Evolutionary conservation across 1,140 invertebrate species (phyloP), one percentile per base, ranked within the genome.

Genomic region (Euwallacea similis): DNA sequence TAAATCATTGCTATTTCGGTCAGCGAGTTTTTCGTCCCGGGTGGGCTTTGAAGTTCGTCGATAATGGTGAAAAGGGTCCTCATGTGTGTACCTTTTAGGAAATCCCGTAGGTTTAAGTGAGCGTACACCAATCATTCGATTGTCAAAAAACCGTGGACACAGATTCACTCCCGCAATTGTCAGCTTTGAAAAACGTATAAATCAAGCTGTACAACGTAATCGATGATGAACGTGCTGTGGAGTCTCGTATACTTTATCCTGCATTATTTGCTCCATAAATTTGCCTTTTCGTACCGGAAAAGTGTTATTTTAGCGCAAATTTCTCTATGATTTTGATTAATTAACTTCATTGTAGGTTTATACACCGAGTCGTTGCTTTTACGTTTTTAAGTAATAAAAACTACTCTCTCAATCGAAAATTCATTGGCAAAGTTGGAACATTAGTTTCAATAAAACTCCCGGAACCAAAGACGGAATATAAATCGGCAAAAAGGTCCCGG

Each of bases 391-490:
- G 13, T 50, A 50, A 10, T 11, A 50, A 50, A 50, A 50, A 50
- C 9, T 11, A 50, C 9, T 50, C 13, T 50, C 9, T 10, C 9
- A 50, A 50, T 50, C 46, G 46, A 50, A 7, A 50, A 50, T 13
- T 10, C 46, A 50, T 50, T 50, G 9, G 46, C 46, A 50, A 50
- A 50, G 46, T 50, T 50, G 9, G 9, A 42, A 16, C 66, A 68
- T 68, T 68, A 62, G 59, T 69, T 69, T 69, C 67, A 69, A 69
- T 69, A 69, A 69, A 69, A 61, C 41, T 41, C n/a, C 43, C n/a
- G 11, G 13, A 13, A 13, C 54, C 50, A 50, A 69, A 62, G 41
- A n/a, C 42, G 41, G 61, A 64, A 64, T 64, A 65, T 66, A 71
- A 71, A 71, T 71, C 44, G 62, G 62, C 59, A 66, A 71, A 71